These are phyloP conservation scores for Tachina lurida DNA, from an alignment of 2,888 invertebrate species.

Conservation along the genomic window DNA sequence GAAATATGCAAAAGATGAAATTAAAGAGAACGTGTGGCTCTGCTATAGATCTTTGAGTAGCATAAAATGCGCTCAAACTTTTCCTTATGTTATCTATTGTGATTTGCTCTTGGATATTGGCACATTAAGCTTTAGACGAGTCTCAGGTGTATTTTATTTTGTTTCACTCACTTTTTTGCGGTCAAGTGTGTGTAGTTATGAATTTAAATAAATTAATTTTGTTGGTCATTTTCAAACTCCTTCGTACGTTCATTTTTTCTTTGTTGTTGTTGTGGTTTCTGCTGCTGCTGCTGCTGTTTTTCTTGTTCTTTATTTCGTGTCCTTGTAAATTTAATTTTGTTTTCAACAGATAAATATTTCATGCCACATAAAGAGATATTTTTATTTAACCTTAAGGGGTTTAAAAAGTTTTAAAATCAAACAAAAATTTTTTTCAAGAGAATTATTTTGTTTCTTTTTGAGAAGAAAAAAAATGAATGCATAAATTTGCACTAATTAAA, in stretches of 20 bases:
- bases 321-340: conserved; percentile 57
- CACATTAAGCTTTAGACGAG: neutral
- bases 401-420: conserved; percentile 42
- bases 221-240: conserved; percentile 31
- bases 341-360: conserved; percentile 61
- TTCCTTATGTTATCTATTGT: too few species aligned
- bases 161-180: neutral
- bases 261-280: conserved; percentile 6
- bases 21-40: too few species aligned
- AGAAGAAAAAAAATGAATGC: conserved; percentile 22
- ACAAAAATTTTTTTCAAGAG: neutral
- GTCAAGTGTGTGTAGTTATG: conserved; percentile 58
- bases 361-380: conserved; percentile 36
- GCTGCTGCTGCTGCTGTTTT: conserved; percentile 12
- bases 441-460: neutral
- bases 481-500: conserved; percentile 67
- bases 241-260: conserved; percentile 9
- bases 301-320: conserved; percentile 19
- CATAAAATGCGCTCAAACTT: too few species aligned
- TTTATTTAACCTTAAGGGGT: conserved; percentile 53
- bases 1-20: neutral
- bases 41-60: too few species aligned
- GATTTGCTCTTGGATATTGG: too few species aligned
- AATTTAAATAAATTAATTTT: conserved; percentile 52
- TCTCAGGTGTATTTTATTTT: conserved; percentile 21